Conservation (phyloP, 1,140 invertebrate genomes). For the Lerema accius region DNA sequence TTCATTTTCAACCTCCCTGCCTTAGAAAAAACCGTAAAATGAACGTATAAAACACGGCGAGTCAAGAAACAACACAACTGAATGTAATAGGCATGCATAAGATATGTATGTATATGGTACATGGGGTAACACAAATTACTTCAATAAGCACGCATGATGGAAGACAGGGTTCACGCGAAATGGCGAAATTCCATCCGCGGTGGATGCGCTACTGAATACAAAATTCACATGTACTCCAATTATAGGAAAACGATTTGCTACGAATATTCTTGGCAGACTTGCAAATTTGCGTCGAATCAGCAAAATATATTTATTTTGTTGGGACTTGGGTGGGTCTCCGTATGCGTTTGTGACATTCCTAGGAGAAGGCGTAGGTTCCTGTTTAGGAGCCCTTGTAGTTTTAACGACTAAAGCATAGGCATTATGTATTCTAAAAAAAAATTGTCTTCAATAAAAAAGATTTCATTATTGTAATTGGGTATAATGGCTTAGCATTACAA, state of each 20-base stretch:
- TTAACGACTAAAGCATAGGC: too few species aligned
- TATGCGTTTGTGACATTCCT: conserved; percentile 63
- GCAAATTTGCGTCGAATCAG: conserved; percentile 79
- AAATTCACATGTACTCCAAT: conserved; percentile 82
- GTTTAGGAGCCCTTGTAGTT: too few species aligned
- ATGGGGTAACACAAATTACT: conserved; percentile 66
- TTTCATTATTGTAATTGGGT: too few species aligned
- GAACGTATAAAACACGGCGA: too few species aligned
- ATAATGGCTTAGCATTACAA: too few species aligned
- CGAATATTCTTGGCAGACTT: conserved; percentile 82
- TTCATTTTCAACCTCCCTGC: too few species aligned
- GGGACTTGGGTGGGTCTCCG: conserved; percentile 56
- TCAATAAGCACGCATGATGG: conserved; percentile 78
- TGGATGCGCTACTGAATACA: conserved; percentile 80
- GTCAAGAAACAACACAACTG: background rate
- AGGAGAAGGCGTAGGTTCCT: too few species aligned
- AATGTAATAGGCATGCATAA: conserved; percentile 8
- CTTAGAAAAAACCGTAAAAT: too few species aligned
- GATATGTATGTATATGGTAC: conserved; percentile 2
- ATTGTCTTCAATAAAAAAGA: too few species aligned
- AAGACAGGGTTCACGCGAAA: conserved; percentile 70
- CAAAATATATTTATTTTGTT: conserved; percentile 81
- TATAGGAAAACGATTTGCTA: conserved; percentile 82
- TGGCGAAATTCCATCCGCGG: conserved; percentile 71
- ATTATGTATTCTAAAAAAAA: too few species aligned